Conservation (phyloP, 2,797 vertebrate species). For the Molossus molossus region DNA sequence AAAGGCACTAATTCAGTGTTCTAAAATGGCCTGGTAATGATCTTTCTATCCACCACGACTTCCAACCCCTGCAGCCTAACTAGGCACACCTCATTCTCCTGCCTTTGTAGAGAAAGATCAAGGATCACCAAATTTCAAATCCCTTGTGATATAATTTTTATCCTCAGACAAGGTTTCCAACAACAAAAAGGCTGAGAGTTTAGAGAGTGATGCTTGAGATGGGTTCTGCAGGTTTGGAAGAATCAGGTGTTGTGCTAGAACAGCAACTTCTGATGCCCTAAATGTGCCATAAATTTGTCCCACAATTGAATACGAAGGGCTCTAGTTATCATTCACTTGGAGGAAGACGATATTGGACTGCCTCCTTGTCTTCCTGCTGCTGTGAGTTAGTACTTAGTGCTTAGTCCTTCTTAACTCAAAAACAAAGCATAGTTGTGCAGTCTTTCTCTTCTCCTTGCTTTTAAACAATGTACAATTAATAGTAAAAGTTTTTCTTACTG, state of each 20-base stretch:
- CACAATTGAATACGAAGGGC: not conserved
- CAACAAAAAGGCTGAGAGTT: not conserved
- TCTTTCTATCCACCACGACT: not conserved
- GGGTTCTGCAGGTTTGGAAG: not conserved
- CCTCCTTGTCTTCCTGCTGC: not conserved
- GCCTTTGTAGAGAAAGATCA: not conserved
- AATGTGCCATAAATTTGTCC: not conserved
- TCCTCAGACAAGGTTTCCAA: not conserved
- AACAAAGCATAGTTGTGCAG: not conserved
- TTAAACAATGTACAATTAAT: not conserved
- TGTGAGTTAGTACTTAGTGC: not conserved
- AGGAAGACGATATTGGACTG: not conserved
- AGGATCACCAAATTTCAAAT: not conserved
- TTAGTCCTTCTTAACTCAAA: conserved; percentile 28
- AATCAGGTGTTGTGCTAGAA: not conserved
- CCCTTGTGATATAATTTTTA: not conserved
- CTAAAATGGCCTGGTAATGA: not conserved
- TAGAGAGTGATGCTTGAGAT: not conserved
- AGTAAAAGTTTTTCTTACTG: not conserved
- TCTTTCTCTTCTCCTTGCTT: not conserved
- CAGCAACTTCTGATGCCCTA: not conserved
- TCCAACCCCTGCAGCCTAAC: not conserved
- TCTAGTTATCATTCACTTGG: not conserved
- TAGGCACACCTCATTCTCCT: not conserved
- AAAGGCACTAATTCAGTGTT: conserved; percentile 25